Conservation (phyloP, 1,140 invertebrate species). For the Drosophila lini region DNA sequence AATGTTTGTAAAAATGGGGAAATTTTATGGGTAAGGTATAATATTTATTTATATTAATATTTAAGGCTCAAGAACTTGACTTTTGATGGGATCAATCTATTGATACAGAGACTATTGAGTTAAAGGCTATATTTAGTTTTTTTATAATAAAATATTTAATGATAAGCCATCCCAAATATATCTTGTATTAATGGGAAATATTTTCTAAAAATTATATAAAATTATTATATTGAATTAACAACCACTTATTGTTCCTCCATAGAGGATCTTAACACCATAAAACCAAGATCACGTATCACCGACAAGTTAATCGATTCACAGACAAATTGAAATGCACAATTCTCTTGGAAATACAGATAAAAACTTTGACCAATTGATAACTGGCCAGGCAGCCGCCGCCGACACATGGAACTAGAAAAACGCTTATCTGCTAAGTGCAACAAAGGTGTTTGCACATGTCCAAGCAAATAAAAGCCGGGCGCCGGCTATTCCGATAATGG, state of each 20-base stretch:
- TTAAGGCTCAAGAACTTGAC: not conserved
- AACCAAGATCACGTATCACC: slow-evolving; percentile 7
- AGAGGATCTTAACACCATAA: not conserved
- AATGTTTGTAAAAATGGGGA: slow-evolving; percentile 4
- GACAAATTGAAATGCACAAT: slow-evolving; percentile 68
- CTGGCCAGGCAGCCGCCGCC: slow-evolving; percentile 23
- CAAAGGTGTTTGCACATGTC: slow-evolving; percentile 81
- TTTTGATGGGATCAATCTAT: not conserved
- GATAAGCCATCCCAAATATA: not conserved
- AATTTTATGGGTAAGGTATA: not conserved
- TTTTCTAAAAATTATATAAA: not conserved
- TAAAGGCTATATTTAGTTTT: not conserved
- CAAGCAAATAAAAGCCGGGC: slow-evolving; percentile 63
- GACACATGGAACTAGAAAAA: slow-evolving; percentile 45
- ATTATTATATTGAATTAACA: not conserved
- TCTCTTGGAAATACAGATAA: slow-evolving; percentile 34
- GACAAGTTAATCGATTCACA: slow-evolving; percentile 54
- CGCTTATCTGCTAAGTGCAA: slow-evolving; percentile 69
- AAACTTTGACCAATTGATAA: slow-evolving; percentile 66
- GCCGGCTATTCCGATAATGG: slow-evolving; percentile 25
- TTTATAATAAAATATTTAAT: not conserved
- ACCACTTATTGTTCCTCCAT: not conserved
- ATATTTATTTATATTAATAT: not conserved
- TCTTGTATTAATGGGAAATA: too few relatives aligned
- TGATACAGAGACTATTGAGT: not conserved